Evolutionary conservation across 2,888 invertebrate species (phyloP).

Genomic region (Coenonympha glycerion): DNA sequence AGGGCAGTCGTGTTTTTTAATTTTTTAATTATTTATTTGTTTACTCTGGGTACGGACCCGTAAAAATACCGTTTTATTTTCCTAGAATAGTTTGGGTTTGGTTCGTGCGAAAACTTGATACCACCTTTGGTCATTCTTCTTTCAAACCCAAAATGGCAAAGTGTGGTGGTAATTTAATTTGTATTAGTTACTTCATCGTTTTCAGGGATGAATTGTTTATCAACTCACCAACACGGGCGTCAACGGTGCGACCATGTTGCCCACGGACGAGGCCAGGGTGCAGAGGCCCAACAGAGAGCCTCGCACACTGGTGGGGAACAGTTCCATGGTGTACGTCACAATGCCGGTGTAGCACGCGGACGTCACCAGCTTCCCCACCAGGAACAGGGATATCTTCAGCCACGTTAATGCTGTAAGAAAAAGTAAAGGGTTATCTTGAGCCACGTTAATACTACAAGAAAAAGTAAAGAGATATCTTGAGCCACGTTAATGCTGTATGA

Average conservation of each 20-base stretch:
- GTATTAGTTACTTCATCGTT: too few relatives aligned
- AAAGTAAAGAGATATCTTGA: constrained; percentile 48
- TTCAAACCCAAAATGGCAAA: too few relatives aligned
- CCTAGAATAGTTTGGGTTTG: too few relatives aligned
- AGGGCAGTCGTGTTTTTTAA: too few relatives aligned
- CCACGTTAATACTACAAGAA: constrained; percentile 44
- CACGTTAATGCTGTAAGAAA: constrained; percentile 42
- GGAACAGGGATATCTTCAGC: constrained; percentile 61
- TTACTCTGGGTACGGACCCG: too few relatives aligned
- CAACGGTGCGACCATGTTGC: constrained; percentile 79
- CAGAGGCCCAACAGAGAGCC: constrained; percentile 78
- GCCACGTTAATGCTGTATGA: constrained; percentile 45
- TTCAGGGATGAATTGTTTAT: too few relatives aligned
- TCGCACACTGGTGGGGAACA: constrained; percentile 79
- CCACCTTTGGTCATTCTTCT: too few relatives aligned
- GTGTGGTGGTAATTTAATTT: too few relatives aligned
- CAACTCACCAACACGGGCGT: constrained; percentile 71
- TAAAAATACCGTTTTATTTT: too few relatives aligned
- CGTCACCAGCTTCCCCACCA: constrained; percentile 78
- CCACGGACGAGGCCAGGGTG: constrained; percentile 76
- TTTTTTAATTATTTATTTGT: too few relatives aligned
- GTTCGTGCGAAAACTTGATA: too few relatives aligned
- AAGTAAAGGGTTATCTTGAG: constrained; percentile 44
- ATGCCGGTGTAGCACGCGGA: constrained; percentile 78
- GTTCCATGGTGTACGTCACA: constrained; percentile 78